Percentiles rank a stretch among this genome's conserved stretches.
These are phyloP conservation scores for Lophura nycthemera DNA, from an alignment of 2,113 vertebrate genomes.

Conservation along the genomic window DNA sequence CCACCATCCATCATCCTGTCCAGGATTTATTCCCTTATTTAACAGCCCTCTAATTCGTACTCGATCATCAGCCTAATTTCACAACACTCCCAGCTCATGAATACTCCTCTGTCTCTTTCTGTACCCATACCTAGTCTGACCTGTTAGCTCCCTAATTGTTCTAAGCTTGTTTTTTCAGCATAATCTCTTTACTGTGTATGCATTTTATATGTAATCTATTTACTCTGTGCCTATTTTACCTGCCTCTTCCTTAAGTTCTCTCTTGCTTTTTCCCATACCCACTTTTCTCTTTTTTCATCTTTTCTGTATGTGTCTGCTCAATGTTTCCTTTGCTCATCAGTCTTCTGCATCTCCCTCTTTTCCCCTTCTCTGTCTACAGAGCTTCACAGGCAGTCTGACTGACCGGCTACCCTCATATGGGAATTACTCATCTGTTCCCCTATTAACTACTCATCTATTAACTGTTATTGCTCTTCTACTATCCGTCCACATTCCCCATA, in stretches of 20 bases:
- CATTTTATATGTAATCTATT: background rate
- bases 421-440: background rate
- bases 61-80: conserved; percentile 43
- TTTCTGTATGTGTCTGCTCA: background rate
- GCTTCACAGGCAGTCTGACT: background rate
- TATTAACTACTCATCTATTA: conserved; percentile 20
- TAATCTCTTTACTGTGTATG: conserved; percentile 19
- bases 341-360: background rate
- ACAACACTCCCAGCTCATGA: conserved; percentile 49
- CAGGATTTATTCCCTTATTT: conserved; percentile 16
- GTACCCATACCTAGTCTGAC: conserved; percentile 38
- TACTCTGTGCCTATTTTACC: background rate
- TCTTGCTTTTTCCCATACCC: background rate
- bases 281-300: background rate
- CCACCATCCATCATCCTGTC: conserved; percentile 45
- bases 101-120: conserved; percentile 41
- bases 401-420: background rate
- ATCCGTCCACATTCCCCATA: background rate
- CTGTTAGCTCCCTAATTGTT: conserved; percentile 25
- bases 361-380: background rate
- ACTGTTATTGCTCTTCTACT: conserved; percentile 3
- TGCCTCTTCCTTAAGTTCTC: background rate
- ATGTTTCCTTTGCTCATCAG: background rate
- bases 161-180: conserved; percentile 21
- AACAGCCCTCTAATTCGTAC: background rate